Conservation (phyloP, 2,888 invertebrate genomes). For the Gonocerus acuteangulatus region DNA sequence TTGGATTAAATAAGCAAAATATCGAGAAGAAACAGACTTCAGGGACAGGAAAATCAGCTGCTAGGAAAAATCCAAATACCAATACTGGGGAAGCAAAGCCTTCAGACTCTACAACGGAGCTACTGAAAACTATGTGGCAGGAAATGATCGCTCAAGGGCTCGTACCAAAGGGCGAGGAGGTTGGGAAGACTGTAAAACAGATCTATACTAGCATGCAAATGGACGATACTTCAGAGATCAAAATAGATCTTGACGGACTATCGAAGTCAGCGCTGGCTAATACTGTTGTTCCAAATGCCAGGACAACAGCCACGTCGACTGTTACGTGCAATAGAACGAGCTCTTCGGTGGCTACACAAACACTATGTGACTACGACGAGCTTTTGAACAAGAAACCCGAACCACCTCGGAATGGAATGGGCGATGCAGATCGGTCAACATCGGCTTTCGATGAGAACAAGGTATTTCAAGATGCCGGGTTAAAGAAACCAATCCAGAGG, state of each 20-base stretch:
- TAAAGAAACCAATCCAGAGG: too few relatives aligned
- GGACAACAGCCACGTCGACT: too few relatives aligned
- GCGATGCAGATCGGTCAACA: neutral
- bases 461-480: too few relatives aligned
- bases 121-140: slow-evolving; percentile 13
- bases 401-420: neutral
- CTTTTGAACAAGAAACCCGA: neutral
- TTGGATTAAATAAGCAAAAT: too few relatives aligned
- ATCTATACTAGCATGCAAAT: slow-evolving; percentile 7
- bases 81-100: too few relatives aligned
- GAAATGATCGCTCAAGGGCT: slow-evolving; percentile 4
- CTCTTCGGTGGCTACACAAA: slow-evolving; percentile 8
- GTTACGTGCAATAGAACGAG: slow-evolving; percentile 4
- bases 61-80: too few relatives aligned
- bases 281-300: neutral
- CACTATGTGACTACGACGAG: neutral
- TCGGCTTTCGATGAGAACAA: too few relatives aligned
- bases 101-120: neutral
- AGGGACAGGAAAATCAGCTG: too few relatives aligned
- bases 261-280: neutral
- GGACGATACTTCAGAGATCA: neutral
- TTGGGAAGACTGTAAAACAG: neutral
- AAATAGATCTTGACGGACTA: slow-evolving; percentile 1
- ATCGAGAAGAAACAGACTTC: too few relatives aligned
- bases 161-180: neutral